Evolutionary conservation across 2,888 invertebrate genomes (phyloP), one percentile per base, ranked within the genome.

Genomic region (Hyles lineata): DNA sequence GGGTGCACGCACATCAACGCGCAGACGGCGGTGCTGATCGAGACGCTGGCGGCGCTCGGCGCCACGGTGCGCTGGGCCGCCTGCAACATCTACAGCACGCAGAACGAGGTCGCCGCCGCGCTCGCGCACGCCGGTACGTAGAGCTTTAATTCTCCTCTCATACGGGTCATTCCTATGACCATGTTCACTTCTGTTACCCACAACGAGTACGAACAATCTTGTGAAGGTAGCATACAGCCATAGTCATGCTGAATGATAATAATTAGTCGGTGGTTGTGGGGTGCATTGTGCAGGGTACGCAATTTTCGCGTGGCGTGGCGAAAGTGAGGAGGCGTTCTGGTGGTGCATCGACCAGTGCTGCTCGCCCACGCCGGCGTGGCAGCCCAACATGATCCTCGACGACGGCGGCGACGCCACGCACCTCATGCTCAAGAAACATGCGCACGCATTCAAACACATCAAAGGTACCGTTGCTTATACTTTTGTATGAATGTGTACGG

Each of bases 1-100:
- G 99, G 99, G 52, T 99, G 99, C 91, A 99, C 99, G 70, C 99
- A 99, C 93, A 99, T 99, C 85, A 99, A 99, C 91, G 99, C 99
- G 61, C 99, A 99, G 93, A 99, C 99, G 0, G 99, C 99, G 7
- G 99, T 99, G 59, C 94, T 99, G 74, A 97, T 99, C 77, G 98
- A 99, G 90, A 98, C 99, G 0, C 93, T 99, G 59, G 96, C 97
- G 0, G 97, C 98, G 72, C 94, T 99, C 25, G 99, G 99, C 0
- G 99, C 99, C 6, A 97, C 97, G 0, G 97, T 99, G 4, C 97
- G 99, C 88, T 99, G 99, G 99, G 98, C 99, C 0, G 99, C 99
- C 2, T 99, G 99, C 91, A 99, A 99, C 91, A 99, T 99, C 84
- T 99, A 99, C 93, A 99, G 99, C 73, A 99, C 99, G 19, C 99